phyloP scores from a whole-genome alignment of 2,888 invertebrate genomes.

The Hemicrepidius hirtus region DNA sequence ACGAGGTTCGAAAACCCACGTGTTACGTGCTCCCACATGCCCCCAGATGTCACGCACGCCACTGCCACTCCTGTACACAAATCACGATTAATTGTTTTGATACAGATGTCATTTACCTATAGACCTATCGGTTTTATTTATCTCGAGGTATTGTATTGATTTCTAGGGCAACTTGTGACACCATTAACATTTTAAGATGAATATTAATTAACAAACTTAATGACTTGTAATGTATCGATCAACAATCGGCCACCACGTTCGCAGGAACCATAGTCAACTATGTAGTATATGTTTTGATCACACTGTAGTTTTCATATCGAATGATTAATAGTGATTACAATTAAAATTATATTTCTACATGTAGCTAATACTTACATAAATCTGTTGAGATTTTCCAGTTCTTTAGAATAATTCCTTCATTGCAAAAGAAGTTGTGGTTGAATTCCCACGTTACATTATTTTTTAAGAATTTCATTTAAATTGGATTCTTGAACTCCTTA shows the following conservation, averaged over 20 bases:
- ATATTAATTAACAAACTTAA: too few species aligned
- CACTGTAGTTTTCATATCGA: too few species aligned
- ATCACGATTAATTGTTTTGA: conserved; percentile 59
- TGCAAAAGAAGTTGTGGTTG: background rate
- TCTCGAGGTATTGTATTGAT: background rate
- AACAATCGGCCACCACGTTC: too few species aligned
- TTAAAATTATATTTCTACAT: too few species aligned
- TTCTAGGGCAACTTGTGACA: conserved; percentile 17
- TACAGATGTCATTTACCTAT: conserved; percentile 54
- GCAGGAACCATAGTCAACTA: too few species aligned
- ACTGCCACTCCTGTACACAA: conserved; percentile 65
- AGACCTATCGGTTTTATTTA: conserved; percentile 12
- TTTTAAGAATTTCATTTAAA: conserved; percentile 19
- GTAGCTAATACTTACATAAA: conserved; percentile 22
- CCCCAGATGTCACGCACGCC: conserved; percentile 65
- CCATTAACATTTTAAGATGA: background rate
- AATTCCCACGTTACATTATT: conserved; percentile 18
- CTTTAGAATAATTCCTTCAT: background rate
- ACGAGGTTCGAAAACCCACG: conserved; percentile 62
- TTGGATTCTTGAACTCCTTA: background rate
- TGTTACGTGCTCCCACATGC: conserved; percentile 64
- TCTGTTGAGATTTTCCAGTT: background rate
- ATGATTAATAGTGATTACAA: too few species aligned
- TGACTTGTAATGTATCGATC: too few species aligned
- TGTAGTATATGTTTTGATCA: too few species aligned